A percentile compares a stretch with the other conserved stretches of the same genome.
phyloP scores from a whole-genome alignment of 2,888 invertebrate species.

The Antheraea assamensis region DNA sequence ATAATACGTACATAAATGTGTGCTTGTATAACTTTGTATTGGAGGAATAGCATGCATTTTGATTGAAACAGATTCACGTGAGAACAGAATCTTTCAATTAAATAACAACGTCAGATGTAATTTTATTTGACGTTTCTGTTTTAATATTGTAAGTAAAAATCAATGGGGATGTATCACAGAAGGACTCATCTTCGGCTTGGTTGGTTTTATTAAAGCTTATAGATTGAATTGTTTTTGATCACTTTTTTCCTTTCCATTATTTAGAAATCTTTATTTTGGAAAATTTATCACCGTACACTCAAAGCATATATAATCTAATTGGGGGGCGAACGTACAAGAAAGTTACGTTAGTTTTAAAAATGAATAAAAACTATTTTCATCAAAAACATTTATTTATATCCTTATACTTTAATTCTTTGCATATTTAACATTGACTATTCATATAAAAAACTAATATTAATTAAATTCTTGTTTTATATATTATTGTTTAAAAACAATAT shows the following conservation, averaged over 20 bases:
- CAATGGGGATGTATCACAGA: not conserved
- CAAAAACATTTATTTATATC: too few species aligned
- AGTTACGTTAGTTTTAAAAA: too few species aligned
- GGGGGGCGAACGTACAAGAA: too few species aligned
- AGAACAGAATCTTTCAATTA: slow-evolving; percentile 24
- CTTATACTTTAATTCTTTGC: too few species aligned
- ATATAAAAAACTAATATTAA: too few species aligned
- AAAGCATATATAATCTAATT: too few species aligned
- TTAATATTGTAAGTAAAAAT: slow-evolving; percentile 6
- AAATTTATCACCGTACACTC: too few species aligned
- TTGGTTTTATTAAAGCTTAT: not conserved
- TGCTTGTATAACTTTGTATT: not conserved
- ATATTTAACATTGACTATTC: too few species aligned
- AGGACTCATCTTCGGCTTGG: not conserved
- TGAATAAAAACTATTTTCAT: too few species aligned
- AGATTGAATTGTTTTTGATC: not conserved
- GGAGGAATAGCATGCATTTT: not conserved
- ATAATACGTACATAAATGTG: not conserved
- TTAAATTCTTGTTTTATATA: too few species aligned
- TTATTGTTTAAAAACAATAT: too few species aligned
- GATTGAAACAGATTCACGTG: slow-evolving; percentile 30
- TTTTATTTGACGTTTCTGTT: slow-evolving; percentile 13
- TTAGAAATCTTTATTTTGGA: too few species aligned
- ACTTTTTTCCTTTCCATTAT: not conserved
- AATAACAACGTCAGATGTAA: slow-evolving; percentile 1